Evolutionary conservation across 2,113 vertebrate species (phyloP), one percentile per base, ranked within the genome.

Genomic region (Phoenicopterus ruber): DNA sequence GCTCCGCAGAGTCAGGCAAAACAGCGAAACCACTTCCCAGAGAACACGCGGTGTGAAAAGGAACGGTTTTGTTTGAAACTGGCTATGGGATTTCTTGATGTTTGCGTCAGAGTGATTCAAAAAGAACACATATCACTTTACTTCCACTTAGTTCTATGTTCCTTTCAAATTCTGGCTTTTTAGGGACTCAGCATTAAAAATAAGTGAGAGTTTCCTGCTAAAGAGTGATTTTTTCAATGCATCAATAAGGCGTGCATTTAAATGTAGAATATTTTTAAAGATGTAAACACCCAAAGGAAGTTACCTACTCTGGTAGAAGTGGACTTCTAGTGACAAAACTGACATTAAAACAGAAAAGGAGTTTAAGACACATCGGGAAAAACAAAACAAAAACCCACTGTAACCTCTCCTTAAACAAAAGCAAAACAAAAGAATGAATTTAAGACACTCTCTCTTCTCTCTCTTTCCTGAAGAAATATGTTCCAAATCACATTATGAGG

Each of bases 131-230:
- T 40, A 72, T 62, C 82, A 38, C 69, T 90, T 81, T 63, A n/a
- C 36, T 79, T 95, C 70, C 74, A 44, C 55, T 88, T 67, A 77
- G 36, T 58, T 92, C 18, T 80, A 47, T 25, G 58, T 36, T 95
- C 69, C 54, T 86, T 83, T 82, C 71, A 95, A 92, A 94, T 70
- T 46, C 79, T 76, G 74, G 18, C 28, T 93, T 94, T 94, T 91
- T 88, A 88, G 72, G 59, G 77, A 78, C 88, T 82, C 19, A 4
- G 25, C 42, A 88, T 92, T 91, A 95, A 90, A 92, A 96, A 92
- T 40, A 95, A 90, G 95, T 55, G 50, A 91, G 28, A 46, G 66
- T 73, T 93, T 92, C 58, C 66, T 25, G 6, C 13, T 74, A 70
- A 86, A 67, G 62, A 54, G 4, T n/a, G 28, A 44, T 24, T 38